These are phyloP conservation scores for Phenganax marumi DNA, from an alignment of 92 coral and sea anemone genomes.

Conservation along the genomic window DNA sequence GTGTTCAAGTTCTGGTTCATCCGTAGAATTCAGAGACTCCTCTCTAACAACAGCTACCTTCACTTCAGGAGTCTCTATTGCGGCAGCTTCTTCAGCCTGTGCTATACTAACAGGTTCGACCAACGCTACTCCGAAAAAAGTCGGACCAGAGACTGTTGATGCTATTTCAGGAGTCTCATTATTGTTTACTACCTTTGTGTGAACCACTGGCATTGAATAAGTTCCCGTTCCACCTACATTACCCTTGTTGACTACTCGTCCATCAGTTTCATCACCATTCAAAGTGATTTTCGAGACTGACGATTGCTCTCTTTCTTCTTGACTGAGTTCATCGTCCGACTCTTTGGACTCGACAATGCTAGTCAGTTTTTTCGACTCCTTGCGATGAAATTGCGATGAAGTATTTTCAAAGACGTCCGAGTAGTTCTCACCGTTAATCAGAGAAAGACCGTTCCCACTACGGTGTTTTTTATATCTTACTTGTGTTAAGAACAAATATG, in stretches of 20 bases:
- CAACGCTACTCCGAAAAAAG: constrained; percentile 7
- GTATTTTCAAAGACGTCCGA: constrained; percentile 8
- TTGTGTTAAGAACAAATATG: neutral
- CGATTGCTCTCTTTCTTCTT: neutral
- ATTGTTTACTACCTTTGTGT: neutral
- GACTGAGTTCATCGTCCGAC: neutral
- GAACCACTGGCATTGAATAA: neutral
- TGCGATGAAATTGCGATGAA: neutral
- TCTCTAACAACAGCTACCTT: constrained; percentile 16
- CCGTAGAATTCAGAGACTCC: constrained; percentile 21
- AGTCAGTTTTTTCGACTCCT: neutral
- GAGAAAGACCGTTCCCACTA: neutral
- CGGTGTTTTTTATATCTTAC: constrained; percentile 12
- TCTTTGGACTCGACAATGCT: constrained; percentile 11
- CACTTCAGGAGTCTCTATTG: constrained; percentile 18
- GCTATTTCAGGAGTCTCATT: constrained; percentile 4
- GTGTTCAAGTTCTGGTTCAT: constrained; percentile 34
- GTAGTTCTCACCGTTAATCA: neutral
- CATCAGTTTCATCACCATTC: neutral
- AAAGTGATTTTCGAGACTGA: neutral
- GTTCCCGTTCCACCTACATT: neutral
- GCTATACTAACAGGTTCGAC: constrained; percentile 21
- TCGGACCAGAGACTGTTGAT: constrained; percentile 2
- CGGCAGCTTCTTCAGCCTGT: neutral
- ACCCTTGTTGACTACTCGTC: neutral